phyloP scores from a whole-genome alignment of 2,888 invertebrate genomes.

The Xanthorhoe spadicearia region DNA sequence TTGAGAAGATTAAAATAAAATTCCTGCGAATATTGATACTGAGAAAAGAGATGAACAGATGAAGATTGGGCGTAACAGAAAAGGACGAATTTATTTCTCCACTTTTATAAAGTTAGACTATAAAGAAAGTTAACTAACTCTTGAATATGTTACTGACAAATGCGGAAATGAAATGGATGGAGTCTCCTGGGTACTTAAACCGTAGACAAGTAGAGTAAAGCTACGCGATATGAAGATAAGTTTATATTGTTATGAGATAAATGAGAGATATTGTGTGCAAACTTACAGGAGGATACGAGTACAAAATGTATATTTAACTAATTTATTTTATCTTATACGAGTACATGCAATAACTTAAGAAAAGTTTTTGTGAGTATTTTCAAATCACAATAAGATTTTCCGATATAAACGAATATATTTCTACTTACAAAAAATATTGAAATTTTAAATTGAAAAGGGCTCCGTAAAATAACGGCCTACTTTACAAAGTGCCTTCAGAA shows the following conservation, averaged over 20 bases:
- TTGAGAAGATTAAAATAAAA: conserved; percentile 73
- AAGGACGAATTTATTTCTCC: conserved; percentile 35
- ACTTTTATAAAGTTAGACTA: conserved; percentile 46
- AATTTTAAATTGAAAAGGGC: conserved; percentile 54
- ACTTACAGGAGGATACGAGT: conserved; percentile 1
- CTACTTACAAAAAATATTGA: conserved; percentile 47
- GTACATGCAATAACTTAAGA: neutral
- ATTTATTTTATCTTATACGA: neutral
- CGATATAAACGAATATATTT: conserved; percentile 17
- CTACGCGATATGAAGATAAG: conserved; percentile 30
- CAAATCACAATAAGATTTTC: neutral
- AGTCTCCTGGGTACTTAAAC: conserved; percentile 36
- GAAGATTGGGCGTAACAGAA: conserved; percentile 45
- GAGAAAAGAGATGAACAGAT: conserved; percentile 50
- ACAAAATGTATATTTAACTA: neutral
- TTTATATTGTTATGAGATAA: conserved; percentile 31
- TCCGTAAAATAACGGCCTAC: conserved; percentile 59
- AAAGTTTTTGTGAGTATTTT: neutral
- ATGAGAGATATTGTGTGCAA: conserved; percentile 13
- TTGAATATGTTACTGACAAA: conserved; percentile 39
- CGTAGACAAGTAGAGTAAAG: conserved; percentile 32
- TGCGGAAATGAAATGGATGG: conserved; percentile 38
- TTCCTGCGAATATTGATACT: conserved; percentile 70
- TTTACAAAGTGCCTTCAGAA: conserved; percentile 65
- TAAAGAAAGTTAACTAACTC: conserved; percentile 45